Conservation (phyloP, 2,888 invertebrate genomes). For the Hybos culiciformis region DNA sequence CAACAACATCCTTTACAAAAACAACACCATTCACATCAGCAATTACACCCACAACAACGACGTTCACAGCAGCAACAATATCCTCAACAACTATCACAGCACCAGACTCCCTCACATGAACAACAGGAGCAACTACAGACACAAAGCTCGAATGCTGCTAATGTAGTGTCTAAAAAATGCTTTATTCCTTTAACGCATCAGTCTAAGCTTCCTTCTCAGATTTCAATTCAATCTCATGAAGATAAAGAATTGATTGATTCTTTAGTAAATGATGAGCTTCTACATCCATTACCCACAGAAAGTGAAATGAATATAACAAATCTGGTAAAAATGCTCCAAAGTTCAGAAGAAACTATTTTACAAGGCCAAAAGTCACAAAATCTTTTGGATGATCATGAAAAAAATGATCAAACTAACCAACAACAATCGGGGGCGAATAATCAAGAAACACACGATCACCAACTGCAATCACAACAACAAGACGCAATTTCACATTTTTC, state of each 20-base stretch:
- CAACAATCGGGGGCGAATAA: too few relatives aligned
- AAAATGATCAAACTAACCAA: too few relatives aligned
- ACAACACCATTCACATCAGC: background rate
- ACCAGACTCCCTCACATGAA: background rate
- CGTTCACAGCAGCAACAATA: constrained; percentile 4
- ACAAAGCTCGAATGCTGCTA: too few relatives aligned
- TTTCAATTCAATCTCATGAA: constrained; percentile 33
- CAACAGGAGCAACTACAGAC: constrained; percentile 20
- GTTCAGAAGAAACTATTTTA: constrained; percentile 24
- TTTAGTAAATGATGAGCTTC: constrained; percentile 31
- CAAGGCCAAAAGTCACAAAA: constrained; percentile 5
- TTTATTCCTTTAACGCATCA: constrained; percentile 32
- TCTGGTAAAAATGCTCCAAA: constrained; percentile 40
- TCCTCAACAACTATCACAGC: constrained; percentile 1
- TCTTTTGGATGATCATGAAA: background rate
- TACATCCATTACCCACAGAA: constrained; percentile 20
- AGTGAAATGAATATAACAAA: constrained; percentile 28
- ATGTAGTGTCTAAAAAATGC: constrained; percentile 18
- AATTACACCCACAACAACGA: constrained; percentile 6
- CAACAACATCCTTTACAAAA: too few relatives aligned
- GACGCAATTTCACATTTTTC: constrained; percentile 2
- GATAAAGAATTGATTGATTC: constrained; percentile 33
- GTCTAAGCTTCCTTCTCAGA: constrained; percentile 31
- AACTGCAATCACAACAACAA: constrained; percentile 3
- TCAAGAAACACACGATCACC: constrained; percentile 1